Evolutionary conservation across 2,113 vertebrate species (phyloP).

Genomic region (Corydoras sp.): DNA sequence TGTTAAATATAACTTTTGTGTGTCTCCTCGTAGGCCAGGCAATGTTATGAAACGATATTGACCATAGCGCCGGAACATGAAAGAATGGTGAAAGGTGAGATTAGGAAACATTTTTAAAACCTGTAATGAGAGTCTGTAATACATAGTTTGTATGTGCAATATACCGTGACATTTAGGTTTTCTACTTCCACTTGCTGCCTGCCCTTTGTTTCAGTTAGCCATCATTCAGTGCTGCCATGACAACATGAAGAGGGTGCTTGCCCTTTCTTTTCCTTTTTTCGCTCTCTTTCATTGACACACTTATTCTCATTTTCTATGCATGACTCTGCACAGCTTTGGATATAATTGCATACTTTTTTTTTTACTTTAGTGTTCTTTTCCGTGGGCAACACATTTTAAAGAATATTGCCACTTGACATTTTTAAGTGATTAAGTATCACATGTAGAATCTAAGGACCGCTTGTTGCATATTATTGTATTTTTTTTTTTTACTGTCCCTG

Average conservation of each 20-base stretch:
- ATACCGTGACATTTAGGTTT: conserved; percentile 5
- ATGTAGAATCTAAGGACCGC: background rate
- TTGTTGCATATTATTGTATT: too few relatives aligned
- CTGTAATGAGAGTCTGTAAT: too few relatives aligned
- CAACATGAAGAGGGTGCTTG: background rate
- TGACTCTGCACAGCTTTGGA: background rate
- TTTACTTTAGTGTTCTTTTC: background rate
- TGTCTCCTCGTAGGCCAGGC: conserved; percentile 54
- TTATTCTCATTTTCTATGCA: background rate
- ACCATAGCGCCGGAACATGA: conserved; percentile 56
- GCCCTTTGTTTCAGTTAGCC: background rate
- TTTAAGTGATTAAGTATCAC: background rate
- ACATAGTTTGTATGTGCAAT: background rate
- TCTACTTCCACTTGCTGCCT: background rate
- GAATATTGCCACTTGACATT: conserved; percentile 7
- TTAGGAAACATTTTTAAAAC: conserved; percentile 2
- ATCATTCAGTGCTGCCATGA: background rate
- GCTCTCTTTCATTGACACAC: background rate
- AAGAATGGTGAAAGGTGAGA: conserved; percentile 62
- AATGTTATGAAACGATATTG: conserved; percentile 61
- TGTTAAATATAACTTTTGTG: background rate
- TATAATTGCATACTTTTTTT: background rate
- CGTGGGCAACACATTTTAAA: too few relatives aligned
- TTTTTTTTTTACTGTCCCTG: too few relatives aligned
- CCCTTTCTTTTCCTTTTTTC: background rate